phyloP scores from a whole-genome alignment of 2,113 vertebrate genomes.

The Nyctereutes procyonoides region DNA sequence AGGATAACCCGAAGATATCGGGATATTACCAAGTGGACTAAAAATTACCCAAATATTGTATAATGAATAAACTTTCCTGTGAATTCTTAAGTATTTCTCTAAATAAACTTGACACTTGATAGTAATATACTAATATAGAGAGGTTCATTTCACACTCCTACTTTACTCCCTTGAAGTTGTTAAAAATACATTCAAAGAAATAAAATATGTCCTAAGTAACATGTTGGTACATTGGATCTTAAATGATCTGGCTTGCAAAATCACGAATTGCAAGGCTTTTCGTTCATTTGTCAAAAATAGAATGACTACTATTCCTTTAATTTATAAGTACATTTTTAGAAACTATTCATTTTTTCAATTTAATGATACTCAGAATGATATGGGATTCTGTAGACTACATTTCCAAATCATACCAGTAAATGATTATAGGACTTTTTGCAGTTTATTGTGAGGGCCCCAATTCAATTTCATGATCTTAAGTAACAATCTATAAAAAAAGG shows the following conservation, averaged over 20 bases:
- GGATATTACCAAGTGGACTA: conserved; percentile 17
- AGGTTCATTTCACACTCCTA: neutral
- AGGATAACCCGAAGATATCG: neutral
- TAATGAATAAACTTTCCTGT: neutral
- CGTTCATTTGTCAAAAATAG: conserved; percentile 30
- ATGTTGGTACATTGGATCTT: neutral
- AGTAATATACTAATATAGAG: neutral
- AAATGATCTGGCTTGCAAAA: conserved; percentile 8
- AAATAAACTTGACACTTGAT: neutral
- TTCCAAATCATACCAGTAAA: neutral
- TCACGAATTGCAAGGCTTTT: conserved; percentile 30
- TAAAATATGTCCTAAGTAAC: neutral
- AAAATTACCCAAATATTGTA: neutral
- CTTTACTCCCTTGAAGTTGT: neutral
- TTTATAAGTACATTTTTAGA: conserved; percentile 56
- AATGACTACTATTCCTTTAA: conserved; percentile 37
- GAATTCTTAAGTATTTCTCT: conserved; percentile 17
- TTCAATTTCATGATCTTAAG: conserved; percentile 1
- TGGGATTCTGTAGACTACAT: neutral
- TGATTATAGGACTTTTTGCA: neutral
- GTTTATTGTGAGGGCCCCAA: neutral
- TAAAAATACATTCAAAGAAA: conserved; percentile 20
- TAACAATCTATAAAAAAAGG: neutral
- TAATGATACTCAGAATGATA: conserved; percentile 29
- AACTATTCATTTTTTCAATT: conserved; percentile 14